A percentile compares a stretch with the other conserved stretches of the same genome.
Conservation (phyloP, 1,140 invertebrate species). For the Hesperophylax magnus region DNA sequence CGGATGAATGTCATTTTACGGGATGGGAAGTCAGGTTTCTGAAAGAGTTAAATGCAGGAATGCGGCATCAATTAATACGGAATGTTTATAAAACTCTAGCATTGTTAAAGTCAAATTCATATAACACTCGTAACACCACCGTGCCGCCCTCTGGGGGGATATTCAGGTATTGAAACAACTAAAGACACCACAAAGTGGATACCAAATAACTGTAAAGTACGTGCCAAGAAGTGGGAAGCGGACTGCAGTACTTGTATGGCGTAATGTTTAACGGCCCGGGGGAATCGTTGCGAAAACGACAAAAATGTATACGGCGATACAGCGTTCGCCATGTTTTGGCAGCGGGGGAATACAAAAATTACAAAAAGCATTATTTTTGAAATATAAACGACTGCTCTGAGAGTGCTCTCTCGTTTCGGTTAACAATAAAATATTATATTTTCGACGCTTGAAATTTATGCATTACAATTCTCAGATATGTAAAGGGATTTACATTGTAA, state of each 20-base stretch:
- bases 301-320: neutral
- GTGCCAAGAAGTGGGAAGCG: conserved; percentile 7
- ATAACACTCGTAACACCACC: neutral
- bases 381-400: neutral
- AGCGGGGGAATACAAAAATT: conserved; percentile 3
- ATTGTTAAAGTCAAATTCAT: neutral
- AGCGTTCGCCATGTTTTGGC: neutral
- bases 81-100: no score
- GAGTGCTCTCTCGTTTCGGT: neutral
- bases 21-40: no score
- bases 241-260: conserved; percentile 3
- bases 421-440: conserved; percentile 1
- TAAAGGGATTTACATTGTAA: no score
- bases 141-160: neutral
- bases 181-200: conserved; percentile 6
- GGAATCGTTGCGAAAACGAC: neutral
- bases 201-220: conserved; percentile 20
- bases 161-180: conserved; percentile 22
- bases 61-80: no score
- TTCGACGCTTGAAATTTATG: neutral
- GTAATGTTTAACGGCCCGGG: neutral
- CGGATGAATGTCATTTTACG: no score
- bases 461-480: no score
- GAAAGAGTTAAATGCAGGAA: no score
- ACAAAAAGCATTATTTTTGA: conserved; percentile 4